Percentiles rank a stretch among this genome's conserved stretches.
Evolutionary conservation across 2,797 vertebrate species (phyloP).

Genomic region (Onychomys arenicola): DNA sequence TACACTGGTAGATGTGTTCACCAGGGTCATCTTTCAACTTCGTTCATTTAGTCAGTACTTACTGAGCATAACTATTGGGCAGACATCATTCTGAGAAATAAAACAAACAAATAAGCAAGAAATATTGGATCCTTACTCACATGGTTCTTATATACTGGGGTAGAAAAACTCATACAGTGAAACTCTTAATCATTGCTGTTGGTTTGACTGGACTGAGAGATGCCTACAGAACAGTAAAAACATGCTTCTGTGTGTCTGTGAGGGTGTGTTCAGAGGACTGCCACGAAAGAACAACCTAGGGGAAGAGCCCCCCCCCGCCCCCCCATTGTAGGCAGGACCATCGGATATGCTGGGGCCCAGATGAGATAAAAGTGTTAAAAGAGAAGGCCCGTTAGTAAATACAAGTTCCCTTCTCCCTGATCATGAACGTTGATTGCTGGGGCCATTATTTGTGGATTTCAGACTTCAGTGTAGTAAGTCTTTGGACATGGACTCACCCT

Average conservation of each 20-base stretch:
- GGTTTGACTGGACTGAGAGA: not conserved
- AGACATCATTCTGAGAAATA: not conserved
- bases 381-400: not conserved
- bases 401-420: not conserved
- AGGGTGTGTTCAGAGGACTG: not conserved
- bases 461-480: not conserved
- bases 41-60: not conserved
- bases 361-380: not conserved
- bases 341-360: not conserved
- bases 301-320: not conserved
- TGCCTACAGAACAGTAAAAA: not conserved
- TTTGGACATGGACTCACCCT: not conserved
- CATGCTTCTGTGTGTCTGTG: not conserved
- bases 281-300: not conserved
- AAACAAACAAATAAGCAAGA: constrained; percentile 2
- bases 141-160: not conserved
- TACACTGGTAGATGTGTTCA: not conserved
- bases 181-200: not conserved
- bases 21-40: not conserved
- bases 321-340: not conserved
- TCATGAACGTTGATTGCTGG: not conserved
- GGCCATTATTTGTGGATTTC: not conserved
- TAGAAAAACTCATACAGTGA: not conserved
- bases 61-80: not conserved
- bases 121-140: not conserved